Percentiles rank a stretch among this genome's conserved stretches.
These are phyloP conservation scores for Notamacropus eugenii DNA, from an alignment of 2,797 vertebrate species.

Conservation along the genomic window DNA sequence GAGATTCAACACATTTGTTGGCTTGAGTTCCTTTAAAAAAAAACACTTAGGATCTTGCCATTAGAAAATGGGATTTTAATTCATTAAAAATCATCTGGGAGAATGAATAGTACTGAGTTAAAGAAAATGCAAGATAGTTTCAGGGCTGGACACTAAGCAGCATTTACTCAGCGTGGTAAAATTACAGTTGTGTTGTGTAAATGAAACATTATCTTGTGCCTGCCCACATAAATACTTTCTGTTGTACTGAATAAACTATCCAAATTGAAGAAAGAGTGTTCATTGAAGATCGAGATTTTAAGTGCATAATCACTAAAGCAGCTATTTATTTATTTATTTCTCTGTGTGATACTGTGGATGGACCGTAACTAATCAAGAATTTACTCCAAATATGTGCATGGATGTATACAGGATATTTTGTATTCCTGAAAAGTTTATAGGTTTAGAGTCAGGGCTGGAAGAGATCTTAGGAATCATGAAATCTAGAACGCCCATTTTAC, in stretches of 20 bases:
- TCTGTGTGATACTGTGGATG: background rate
- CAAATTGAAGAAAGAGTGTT: background rate
- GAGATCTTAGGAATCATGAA: background rate
- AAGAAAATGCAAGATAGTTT: background rate
- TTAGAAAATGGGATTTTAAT: background rate
- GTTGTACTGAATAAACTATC: background rate
- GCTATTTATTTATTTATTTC: background rate
- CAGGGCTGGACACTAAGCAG: background rate
- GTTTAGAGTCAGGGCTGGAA: background rate
- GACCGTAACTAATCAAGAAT: background rate
- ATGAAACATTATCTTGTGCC: background rate
- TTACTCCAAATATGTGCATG: background rate
- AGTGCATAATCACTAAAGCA: background rate
- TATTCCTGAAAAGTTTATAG: background rate
- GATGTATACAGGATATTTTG: background rate
- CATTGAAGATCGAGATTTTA: background rate
- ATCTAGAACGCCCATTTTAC: background rate
- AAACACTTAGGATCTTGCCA: background rate
- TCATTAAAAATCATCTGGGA: background rate
- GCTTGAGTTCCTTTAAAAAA: conserved; percentile 27
- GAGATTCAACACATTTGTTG: background rate
- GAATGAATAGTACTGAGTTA: background rate
- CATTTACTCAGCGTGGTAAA: background rate
- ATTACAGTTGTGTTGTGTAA: background rate
- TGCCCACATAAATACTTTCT: background rate